These are phyloP conservation scores for Panulirus ornatus DNA, from an alignment of 1,140 invertebrate genomes.

Conservation along the genomic window DNA sequence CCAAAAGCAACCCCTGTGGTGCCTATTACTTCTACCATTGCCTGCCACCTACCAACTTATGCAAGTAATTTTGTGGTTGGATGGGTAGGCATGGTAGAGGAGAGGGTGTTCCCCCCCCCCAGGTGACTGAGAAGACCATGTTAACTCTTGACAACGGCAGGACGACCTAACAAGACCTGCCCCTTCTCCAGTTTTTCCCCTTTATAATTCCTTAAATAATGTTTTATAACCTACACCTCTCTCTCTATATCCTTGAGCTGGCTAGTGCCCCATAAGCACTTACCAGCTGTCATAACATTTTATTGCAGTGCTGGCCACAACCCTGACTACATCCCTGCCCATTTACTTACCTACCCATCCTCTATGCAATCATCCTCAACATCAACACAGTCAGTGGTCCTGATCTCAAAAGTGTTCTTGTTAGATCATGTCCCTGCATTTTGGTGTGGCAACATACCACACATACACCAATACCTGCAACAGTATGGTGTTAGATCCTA, in stretches of 20 bases:
- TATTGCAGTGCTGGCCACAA: neutral
- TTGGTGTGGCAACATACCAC: neutral
- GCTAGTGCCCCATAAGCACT: neutral
- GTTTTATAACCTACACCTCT: neutral
- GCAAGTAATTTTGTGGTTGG: neutral
- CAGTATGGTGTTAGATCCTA: neutral
- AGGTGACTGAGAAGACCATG: slow-evolving; percentile 58
- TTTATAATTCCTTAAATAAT: neutral
- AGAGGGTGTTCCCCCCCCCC: neutral
- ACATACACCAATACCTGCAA: neutral
- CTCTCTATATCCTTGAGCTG: neutral
- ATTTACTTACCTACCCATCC: neutral
- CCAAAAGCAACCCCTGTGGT: neutral
- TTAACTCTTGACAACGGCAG: slow-evolving; percentile 41
- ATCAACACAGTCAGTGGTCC: neutral
- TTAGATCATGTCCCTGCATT: neutral
- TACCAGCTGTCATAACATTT: neutral
- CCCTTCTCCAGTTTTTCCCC: slow-evolving; percentile 6
- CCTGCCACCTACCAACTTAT: neutral
- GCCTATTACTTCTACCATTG: neutral
- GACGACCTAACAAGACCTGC: slow-evolving; percentile 56
- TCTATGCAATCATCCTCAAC: neutral
- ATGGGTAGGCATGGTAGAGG: neutral
- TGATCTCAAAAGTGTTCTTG: neutral
- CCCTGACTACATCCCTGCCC: neutral